A percentile compares a stretch with the other conserved stretches of the same genome.
phyloP scores from a whole-genome alignment of 2,113 vertebrate species.

The Ammodramus savannarum region DNA sequence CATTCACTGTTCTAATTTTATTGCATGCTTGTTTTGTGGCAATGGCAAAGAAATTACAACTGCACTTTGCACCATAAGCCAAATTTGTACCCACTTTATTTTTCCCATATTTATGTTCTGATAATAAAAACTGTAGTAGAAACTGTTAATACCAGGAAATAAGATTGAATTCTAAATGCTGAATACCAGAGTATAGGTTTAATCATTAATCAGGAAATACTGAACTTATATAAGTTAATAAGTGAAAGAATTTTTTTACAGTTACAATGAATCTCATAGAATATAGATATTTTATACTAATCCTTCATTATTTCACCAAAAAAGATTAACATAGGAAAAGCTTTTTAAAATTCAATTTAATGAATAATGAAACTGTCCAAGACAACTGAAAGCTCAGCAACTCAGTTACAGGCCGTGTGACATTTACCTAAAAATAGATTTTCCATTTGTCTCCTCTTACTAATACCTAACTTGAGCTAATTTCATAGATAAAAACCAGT shows the following conservation, averaged over 20 bases:
- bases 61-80: not conserved
- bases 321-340: constrained; percentile 4
- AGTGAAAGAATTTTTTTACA: not conserved
- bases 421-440: constrained; percentile 28
- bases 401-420: not conserved
- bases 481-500: not conserved
- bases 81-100: not conserved
- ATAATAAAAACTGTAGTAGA: not conserved
- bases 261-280: not conserved
- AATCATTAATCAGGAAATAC: not conserved
- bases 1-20: not conserved
- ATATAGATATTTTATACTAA: not conserved
- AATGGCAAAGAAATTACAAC: not conserved
- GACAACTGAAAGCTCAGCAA: constrained; percentile 35
- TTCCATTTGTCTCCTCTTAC: constrained; percentile 12
- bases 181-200: not conserved
- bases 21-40: not conserved
- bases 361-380: constrained; percentile 31
- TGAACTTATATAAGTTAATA: not conserved
- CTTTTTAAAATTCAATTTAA: constrained; percentile 7
- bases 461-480: not conserved
- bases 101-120: not conserved
- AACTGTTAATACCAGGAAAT: not conserved
- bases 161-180: not conserved
- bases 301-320: not conserved